These are phyloP conservation scores for Syncerus caffer DNA, from an alignment of 2,797 vertebrate species.

Conservation along the genomic window DNA sequence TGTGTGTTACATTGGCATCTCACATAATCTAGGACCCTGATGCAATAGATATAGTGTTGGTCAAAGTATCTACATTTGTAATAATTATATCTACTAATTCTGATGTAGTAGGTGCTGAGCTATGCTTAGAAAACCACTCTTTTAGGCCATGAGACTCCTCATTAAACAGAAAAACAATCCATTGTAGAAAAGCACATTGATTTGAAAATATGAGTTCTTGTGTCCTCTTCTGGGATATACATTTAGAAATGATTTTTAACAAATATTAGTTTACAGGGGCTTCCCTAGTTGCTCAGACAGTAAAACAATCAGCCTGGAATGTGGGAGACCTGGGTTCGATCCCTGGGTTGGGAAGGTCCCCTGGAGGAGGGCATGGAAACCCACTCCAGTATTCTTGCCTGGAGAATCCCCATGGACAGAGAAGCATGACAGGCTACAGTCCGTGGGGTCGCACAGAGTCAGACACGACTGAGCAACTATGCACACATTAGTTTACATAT, in stretches of 20 bases:
- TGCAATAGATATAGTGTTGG: neutral
- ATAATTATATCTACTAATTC: neutral
- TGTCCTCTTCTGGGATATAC: neutral
- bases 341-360: neutral
- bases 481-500: neutral
- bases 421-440: neutral
- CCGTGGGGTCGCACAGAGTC: neutral
- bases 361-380: neutral
- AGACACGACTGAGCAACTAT: fast-evolving
- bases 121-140: neutral
- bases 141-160: neutral
- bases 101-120: neutral
- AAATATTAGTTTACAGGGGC: neutral
- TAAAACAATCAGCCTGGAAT: neutral
- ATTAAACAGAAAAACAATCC: neutral
- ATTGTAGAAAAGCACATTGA: neutral
- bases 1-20: neutral
- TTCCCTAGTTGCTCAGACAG: neutral
- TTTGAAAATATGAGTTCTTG: neutral
- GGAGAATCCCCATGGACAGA: neutral
- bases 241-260: neutral
- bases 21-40: neutral
- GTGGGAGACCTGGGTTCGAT: neutral
- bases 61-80: neutral
- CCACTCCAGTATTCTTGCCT: neutral